phyloP scores from a whole-genome alignment of 2,113 vertebrate species.

The Esox niger region DNA sequence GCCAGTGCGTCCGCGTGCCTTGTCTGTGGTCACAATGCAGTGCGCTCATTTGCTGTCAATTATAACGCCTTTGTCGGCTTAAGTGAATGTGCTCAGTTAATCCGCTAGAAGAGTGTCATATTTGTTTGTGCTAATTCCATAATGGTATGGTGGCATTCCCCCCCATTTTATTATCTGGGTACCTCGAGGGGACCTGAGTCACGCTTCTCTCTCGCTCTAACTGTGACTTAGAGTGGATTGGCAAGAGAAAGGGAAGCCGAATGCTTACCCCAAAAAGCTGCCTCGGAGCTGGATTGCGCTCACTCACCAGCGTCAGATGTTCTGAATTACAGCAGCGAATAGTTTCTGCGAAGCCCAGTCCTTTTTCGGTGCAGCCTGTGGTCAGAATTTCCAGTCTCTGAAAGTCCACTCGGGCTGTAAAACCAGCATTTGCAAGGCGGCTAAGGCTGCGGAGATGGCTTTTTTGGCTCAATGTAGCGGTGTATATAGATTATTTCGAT shows the following conservation, averaged over 20 bases:
- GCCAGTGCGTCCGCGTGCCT: neutral
- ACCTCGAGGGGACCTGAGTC: neutral
- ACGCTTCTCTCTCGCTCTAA: neutral
- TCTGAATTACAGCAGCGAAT: conserved; percentile 8
- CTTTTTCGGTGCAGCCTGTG: neutral
- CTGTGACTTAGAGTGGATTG: neutral
- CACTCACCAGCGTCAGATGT: conserved; percentile 15
- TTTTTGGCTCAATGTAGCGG: neutral
- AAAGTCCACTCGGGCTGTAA: neutral
- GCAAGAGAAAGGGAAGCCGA: neutral
- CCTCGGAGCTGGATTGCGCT: neutral
- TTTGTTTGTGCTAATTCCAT: too few relatives aligned
- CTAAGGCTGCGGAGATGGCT: neutral
- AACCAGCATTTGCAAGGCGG: too few relatives aligned
- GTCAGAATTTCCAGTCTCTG: conserved; percentile 2
- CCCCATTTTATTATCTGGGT: too few relatives aligned
- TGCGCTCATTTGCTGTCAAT: too few relatives aligned
- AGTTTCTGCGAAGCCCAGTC: neutral
- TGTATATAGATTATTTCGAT: neutral
- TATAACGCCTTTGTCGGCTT: too few relatives aligned
- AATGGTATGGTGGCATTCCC: too few relatives aligned
- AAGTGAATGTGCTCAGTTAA: too few relatives aligned
- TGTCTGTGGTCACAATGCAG: too few relatives aligned
- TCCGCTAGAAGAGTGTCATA: too few relatives aligned
- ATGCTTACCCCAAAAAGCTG: neutral